Evolutionary conservation across 2,797 vertebrate genomes (phyloP).

Genomic region (Sorex maritimensis): DNA sequence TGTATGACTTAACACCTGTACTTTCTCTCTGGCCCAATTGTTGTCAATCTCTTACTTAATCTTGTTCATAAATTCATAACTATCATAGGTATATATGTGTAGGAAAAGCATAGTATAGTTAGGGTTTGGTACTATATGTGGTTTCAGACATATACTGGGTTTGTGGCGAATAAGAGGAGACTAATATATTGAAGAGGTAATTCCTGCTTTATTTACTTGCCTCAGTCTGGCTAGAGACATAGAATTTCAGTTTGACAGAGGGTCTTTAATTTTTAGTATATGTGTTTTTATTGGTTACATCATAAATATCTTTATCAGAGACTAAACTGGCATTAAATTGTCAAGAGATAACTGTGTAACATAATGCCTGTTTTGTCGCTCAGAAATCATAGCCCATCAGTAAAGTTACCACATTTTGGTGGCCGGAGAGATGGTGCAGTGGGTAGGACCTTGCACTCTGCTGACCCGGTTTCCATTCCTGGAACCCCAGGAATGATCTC

Average conservation of each 20-base stretch:
- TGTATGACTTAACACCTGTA: too few relatives aligned
- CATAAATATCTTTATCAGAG: constrained; percentile 15
- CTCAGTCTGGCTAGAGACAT: constrained; percentile 3
- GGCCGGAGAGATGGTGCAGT: too few relatives aligned
- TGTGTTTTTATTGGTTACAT: constrained; percentile 59
- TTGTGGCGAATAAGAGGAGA: neutral
- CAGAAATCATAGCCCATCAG: constrained; percentile 37
- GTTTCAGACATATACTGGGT: neutral
- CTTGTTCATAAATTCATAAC: neutral
- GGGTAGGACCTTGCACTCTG: too few relatives aligned
- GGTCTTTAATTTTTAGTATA: constrained; percentile 18
- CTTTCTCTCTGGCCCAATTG: neutral
- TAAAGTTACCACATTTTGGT: constrained; percentile 22
- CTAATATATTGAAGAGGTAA: neutral
- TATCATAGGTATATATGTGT: neutral
- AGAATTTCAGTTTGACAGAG: constrained; percentile 49
- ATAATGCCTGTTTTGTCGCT: neutral
- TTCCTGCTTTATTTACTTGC: constrained; percentile 36
- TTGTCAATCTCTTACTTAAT: neutral
- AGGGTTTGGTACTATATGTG: neutral
- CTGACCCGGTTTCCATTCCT: too few relatives aligned
- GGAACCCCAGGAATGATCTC: too few relatives aligned
- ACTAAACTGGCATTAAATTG: constrained; percentile 17
- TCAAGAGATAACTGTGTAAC: neutral
- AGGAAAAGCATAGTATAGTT: neutral